Conservation (phyloP, 1,140 invertebrate genomes). For the Oscheius sp. region DNA sequence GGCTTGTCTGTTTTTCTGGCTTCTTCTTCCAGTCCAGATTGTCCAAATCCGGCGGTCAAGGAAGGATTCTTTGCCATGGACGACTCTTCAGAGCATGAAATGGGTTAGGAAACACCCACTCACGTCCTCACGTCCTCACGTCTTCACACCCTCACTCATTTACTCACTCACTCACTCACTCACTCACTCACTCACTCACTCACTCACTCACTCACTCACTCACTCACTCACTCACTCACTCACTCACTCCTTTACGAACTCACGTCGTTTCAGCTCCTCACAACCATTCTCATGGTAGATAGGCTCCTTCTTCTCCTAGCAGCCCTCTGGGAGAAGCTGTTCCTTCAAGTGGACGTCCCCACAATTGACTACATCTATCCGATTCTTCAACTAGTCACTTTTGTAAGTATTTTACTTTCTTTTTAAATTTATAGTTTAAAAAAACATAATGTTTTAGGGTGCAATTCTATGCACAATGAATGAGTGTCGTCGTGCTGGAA, state of each 20-base stretch:
- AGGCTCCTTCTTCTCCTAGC: conserved; percentile 21
- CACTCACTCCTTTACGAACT: too few relatives aligned
- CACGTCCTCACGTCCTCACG: neutral
- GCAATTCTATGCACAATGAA: conserved; percentile 25
- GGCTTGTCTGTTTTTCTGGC: conserved; percentile 40
- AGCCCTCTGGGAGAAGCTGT: conserved; percentile 24
- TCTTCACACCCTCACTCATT: too few relatives aligned
- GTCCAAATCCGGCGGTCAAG: conserved; percentile 27
- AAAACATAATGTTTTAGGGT: conserved; percentile 2
- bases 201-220: too few relatives aligned
- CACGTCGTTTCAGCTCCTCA: conserved; percentile 26
- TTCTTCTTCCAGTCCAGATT: conserved; percentile 31
- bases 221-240: too few relatives aligned
- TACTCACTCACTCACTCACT: too few relatives aligned
- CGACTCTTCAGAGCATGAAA: conserved; percentile 42
- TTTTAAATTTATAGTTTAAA: neutral
- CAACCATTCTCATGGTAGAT: conserved; percentile 19
- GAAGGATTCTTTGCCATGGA: conserved; percentile 30
- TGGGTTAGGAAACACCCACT: neutral
- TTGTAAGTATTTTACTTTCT: conserved; percentile 13
- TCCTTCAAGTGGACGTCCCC: conserved; percentile 28
- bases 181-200: too few relatives aligned
- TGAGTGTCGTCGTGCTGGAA: conserved; percentile 34
- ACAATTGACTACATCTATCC: conserved; percentile 36
- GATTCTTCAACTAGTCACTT: conserved; percentile 31